Conservation (phyloP, 2,888 invertebrate genomes). For the Uloborus plumipes region DNA sequence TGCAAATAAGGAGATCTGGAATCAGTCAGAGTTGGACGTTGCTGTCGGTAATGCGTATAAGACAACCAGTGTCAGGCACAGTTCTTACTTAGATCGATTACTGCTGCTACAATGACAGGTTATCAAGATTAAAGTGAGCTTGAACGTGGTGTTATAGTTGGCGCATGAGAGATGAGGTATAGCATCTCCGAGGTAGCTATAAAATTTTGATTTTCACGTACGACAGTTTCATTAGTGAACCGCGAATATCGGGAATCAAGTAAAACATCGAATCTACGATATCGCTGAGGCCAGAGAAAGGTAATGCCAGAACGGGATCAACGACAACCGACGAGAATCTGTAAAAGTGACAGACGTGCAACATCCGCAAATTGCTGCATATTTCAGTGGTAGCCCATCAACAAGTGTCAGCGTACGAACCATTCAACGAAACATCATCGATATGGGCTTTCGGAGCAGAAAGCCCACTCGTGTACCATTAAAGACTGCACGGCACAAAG, state of each 20-base stretch:
- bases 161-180: too few relatives aligned
- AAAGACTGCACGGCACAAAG: conserved; percentile 21
- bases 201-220: too few relatives aligned
- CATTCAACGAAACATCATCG: conserved; percentile 9
- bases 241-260: too few relatives aligned
- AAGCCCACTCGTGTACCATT: conserved; percentile 11
- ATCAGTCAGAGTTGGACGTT: neutral
- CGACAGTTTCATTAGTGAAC: too few relatives aligned
- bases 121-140: too few relatives aligned
- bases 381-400: conserved; percentile 6
- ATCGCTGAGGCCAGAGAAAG: neutral
- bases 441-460: conserved; percentile 14
- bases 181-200: too few relatives aligned
- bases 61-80: too few relatives aligned
- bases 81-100: too few relatives aligned
- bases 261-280: neutral
- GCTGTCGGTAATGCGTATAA: neutral
- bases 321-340: neutral
- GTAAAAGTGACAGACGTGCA: neutral
- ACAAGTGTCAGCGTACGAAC: conserved; percentile 7
- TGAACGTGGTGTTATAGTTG: too few relatives aligned
- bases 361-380: conserved; percentile 7
- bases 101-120: too few relatives aligned
- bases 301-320: neutral
- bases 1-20: conserved; percentile 8